phyloP scores from a whole-genome alignment of 30 jellyfish, hydroid and myxozoan species.

The Hydra vulgaris region DNA sequence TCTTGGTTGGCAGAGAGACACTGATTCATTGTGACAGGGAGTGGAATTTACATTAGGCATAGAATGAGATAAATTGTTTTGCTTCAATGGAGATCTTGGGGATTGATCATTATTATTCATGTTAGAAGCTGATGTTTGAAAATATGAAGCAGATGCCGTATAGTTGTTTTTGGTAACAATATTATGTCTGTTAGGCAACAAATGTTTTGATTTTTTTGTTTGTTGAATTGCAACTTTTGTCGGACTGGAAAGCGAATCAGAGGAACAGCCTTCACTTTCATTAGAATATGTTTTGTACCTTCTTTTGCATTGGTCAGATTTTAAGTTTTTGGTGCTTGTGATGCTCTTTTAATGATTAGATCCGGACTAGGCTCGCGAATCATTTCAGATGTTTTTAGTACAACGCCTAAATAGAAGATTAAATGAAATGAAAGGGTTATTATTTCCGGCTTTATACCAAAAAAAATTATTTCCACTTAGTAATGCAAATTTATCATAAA shows the following conservation, averaged over 20 bases:
- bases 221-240: background rate
- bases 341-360: background rate
- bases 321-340: background rate
- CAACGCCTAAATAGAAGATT: background rate
- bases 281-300: background rate
- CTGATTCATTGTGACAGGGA: background rate
- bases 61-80: background rate
- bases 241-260: background rate
- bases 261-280: background rate
- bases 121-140: background rate
- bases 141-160: background rate
- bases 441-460: background rate
- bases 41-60: background rate
- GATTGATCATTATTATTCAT: no score
- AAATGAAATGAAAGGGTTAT: background rate
- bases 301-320: background rate
- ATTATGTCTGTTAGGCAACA: background rate
- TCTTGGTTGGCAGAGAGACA: background rate
- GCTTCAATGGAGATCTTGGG: background rate
- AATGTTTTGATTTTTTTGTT: background rate
- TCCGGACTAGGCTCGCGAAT: background rate
- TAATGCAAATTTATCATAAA: background rate
- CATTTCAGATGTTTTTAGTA: background rate
- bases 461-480: background rate
- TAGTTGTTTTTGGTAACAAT: background rate